Evolutionary conservation across 2,797 vertebrate genomes (phyloP), one percentile per base, ranked within the genome.

Genomic region (Argyrosomus regius): DNA sequence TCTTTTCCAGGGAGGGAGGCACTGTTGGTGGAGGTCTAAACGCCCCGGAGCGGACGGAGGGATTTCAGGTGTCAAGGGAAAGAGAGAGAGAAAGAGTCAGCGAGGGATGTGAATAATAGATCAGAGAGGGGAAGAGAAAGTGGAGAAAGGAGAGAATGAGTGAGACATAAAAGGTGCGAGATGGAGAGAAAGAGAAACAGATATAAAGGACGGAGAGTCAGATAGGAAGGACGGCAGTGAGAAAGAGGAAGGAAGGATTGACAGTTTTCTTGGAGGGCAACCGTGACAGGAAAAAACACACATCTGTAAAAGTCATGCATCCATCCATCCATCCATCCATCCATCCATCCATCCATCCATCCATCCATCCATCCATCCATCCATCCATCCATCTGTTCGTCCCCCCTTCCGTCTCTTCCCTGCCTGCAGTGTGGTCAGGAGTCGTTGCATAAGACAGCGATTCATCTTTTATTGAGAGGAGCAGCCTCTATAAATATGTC

Each of bases 381-480:
- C 81, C 50, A 1, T 75, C 66, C 5, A 24, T 75, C 71, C 65
- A 56, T 31, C 31, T 5, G 6, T 31, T 5, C 31, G 1, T 31
- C 31, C 31, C 6, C 71, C 71, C 61, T 12, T 59, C 46, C 5
- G 3, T 70, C 60, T 81, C 75, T 20, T 52, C 46, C 12, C 79
- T 68, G 63, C 78, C 75, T 88, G 64, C 58, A 58, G 72, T 59
- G 77, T 81, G 89, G 87, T 83, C 88, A 87, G 77, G 77, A 80
- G 77, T 16, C 52, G 87, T 93, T 93, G 87, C 90, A 63, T 94
- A 92, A 92, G 76, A 75, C 60, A 71, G 64, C 28, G 46, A 82
- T 86, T 91, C 83, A 92, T 94, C 78, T 88, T 92, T 94, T 90
- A 93, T 90, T 90, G 81, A 88, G 82, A 87, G 41, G 68, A 63